A percentile compares a stretch with the other conserved stretches of the same genome.
phyloP scores from a whole-genome alignment of 2,113 vertebrate species.

The Pachycephala philippinensis region DNA sequence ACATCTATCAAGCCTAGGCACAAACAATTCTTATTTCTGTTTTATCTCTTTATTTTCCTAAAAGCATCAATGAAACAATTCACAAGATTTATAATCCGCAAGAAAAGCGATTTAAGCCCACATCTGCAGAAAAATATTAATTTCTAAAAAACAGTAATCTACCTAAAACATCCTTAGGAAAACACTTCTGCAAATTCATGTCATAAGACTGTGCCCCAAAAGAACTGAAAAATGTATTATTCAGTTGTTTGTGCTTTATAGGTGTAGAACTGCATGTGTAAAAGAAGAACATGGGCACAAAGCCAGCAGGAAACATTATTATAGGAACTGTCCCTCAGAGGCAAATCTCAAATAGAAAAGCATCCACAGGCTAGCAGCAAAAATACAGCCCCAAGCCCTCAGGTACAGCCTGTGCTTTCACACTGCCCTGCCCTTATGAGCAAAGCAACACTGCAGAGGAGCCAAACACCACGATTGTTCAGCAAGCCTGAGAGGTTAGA shows the following conservation, averaged over 20 bases:
- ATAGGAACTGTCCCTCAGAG: background rate
- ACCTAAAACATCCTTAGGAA: background rate
- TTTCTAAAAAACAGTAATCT: conserved; percentile 22
- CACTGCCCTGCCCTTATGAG: background rate
- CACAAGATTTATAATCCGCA: background rate
- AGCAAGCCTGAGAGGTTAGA: background rate
- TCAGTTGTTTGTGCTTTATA: background rate
- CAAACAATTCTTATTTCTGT: background rate
- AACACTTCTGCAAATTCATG: background rate
- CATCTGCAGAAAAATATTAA: background rate
- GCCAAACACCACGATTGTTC: background rate
- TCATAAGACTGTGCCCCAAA: background rate
- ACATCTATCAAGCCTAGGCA: background rate
- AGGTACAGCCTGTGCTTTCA: background rate
- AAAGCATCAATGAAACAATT: conserved; percentile 17
- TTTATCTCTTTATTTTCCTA: conserved; percentile 34
- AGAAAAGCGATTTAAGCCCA: background rate
- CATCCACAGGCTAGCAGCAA: background rate
- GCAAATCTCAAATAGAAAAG: background rate
- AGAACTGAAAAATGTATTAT: background rate
- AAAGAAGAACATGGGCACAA: background rate
- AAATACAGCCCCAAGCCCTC: background rate
- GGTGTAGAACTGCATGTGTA: background rate
- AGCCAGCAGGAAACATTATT: background rate
- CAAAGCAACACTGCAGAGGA: fast-evolving